Evolutionary conservation across 2,797 vertebrate genomes (phyloP), one percentile per base, ranked within the genome.

Genomic region (Arrhamphus sclerolepis): DNA sequence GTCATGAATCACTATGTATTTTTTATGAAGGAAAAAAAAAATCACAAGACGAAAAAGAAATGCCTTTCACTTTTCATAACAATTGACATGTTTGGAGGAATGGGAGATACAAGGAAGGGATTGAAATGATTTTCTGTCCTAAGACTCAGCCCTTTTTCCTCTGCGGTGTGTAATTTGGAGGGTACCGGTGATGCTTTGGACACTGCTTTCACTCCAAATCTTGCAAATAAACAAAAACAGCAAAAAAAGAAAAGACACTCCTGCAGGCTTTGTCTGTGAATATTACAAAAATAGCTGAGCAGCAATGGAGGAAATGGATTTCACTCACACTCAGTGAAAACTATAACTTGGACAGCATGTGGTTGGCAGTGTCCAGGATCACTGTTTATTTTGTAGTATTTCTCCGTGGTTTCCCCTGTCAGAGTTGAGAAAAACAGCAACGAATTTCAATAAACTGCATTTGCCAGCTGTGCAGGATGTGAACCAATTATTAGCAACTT

Each of bases 81-180:
- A 73, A 75, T 62, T 61, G 75, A 74, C 53, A 77, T 54, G 62
- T 74, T 51, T 51, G 28, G 62, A 69, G 64, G 69, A 68, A 66
- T 70, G 60, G 46, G 42, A 64, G 68, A 62, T 73, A 56, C 66
- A 82, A 66, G 70, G 60, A 82, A 76, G 66, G 62, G 64, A 72
- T 87, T 83, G 74, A 67, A 88, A 85, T 76, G 57, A 81, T 77
- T 85, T 69, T 40, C 59, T 56, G 66, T 75, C 75, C 59, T 77
- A 72, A 34, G 42, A 62, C 70, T 76, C 48, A 51, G 69, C 61
- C 57, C 48, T 75, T 75, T 70, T 81, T 55, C 81, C 70, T 84
- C 57, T 70, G 50, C 77, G 70, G 70, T 62, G 72, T 70, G 74
- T 85, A 82, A 89, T 89, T 89, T 82, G 58, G 70, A 65, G 67